Conservation (phyloP, 2,113 vertebrate genomes). For the mouse (Mus musculus) region GRCm39 chr5:138626001-138626500, state of each 20-base stretch:
- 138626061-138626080: background rate
- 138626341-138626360: background rate
- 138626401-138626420: background rate
- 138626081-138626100: background rate
- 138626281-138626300: background rate
- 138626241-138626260: background rate
- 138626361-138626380: background rate
- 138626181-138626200: background rate
- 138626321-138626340: background rate
- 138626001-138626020: background rate
- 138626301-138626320: background rate
- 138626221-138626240: background rate
- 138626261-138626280: background rate
- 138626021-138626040: background rate
- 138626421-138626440: background rate
- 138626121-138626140: background rate
- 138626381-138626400: background rate
- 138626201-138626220: background rate
- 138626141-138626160: background rate
- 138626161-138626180: background rate
- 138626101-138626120: background rate
- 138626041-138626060: background rate
- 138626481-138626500: background rate
- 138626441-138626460: background rate
- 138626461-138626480: background rate